Evolutionary conservation across 2,113 vertebrate genomes (phyloP).

Genomic region (Tretioscincus oriximinensis): DNA sequence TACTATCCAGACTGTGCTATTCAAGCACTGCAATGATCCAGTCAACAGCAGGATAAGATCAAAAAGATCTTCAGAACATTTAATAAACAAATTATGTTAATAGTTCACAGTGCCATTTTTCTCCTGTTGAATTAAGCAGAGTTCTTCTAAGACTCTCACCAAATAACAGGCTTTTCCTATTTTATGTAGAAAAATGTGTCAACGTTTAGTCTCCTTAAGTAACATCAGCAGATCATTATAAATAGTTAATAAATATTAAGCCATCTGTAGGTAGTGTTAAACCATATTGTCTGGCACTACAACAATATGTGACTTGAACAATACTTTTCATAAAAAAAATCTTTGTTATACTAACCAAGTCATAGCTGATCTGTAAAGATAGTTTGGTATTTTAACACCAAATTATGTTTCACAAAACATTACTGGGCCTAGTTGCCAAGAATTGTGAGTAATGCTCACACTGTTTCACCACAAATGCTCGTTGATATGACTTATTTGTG

Average conservation of each 20-base stretch:
- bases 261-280: constrained; percentile 51
- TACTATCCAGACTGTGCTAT: too few species aligned
- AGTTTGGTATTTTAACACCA: constrained; percentile 49
- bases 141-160: background rate
- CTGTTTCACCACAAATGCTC: constrained; percentile 37
- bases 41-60: too few species aligned
- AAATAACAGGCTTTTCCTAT: background rate
- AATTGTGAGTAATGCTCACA: constrained; percentile 15
- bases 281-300: constrained; percentile 49
- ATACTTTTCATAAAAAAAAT: constrained; percentile 30
- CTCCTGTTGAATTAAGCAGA: background rate
- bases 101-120: background rate
- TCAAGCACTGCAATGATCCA: too few species aligned
- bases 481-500: background rate
- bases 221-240: constrained; percentile 35
- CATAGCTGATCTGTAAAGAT: constrained; percentile 59
- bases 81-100: background rate
- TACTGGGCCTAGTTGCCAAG: constrained; percentile 39
- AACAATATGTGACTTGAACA: constrained; percentile 56
- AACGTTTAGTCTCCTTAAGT: constrained; percentile 32
- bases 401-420: constrained; percentile 49
- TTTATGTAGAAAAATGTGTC: background rate
- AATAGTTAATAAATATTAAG: constrained; percentile 57
- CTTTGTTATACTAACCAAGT: constrained; percentile 50
- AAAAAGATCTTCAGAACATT: too few species aligned